Conservation (phyloP, 1,140 invertebrate species). For the Hesperophylax magnus region DNA sequence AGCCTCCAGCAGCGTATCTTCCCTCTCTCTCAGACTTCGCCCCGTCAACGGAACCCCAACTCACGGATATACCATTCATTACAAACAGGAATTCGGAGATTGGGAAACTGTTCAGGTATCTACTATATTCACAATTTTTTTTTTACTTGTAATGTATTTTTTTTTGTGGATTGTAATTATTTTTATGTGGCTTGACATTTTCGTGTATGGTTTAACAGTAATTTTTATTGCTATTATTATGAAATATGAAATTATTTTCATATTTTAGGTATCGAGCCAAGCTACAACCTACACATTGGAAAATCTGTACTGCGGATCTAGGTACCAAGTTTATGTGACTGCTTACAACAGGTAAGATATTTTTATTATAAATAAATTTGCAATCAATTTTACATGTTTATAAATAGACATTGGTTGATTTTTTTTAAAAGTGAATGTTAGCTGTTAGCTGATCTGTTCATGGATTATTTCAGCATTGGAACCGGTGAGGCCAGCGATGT, state of each 20-base stretch:
- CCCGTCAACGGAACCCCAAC: conserved; percentile 81
- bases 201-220: no score
- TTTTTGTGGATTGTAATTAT: no score
- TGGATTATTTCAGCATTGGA: conserved; percentile 78
- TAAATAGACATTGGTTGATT: no score
- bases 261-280: conserved; percentile 71
- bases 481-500: conserved; percentile 90
- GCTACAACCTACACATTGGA: conserved; percentile 89
- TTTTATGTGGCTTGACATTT: no score
- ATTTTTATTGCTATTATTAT: no score
- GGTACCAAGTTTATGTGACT: conserved; percentile 92
- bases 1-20: conserved; percentile 87
- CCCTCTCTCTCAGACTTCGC: conserved; percentile 83
- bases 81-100: conserved; percentile 93
- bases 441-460: no score
- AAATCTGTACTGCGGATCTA: conserved; percentile 89
- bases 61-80: conserved; percentile 91
- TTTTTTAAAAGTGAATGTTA: no score
- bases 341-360: conserved; percentile 86
- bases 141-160: no score
- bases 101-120: conserved; percentile 88
- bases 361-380: conserved; percentile 4
- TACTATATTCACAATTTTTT: no score
- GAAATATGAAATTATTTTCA: no score
- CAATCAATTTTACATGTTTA: no score